Conservation (phyloP, 1,140 invertebrate species). For the Arion vulgaris region DNA sequence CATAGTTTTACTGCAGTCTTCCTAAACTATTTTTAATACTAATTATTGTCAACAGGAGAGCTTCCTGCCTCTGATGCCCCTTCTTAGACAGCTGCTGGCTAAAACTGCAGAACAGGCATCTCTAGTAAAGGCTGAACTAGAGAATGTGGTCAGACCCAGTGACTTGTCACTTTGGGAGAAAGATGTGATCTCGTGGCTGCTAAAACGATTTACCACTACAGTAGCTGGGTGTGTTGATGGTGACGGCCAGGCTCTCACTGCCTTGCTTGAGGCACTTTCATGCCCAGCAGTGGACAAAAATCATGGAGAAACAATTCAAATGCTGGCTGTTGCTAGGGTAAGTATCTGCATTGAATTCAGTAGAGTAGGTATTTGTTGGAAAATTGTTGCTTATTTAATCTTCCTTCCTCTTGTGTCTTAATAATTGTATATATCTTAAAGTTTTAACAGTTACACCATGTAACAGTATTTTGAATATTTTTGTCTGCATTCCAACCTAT, state of each 20-base stretch:
- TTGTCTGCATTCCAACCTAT: too few relatives aligned
- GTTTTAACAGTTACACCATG: too few relatives aligned
- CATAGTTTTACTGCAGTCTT: too few relatives aligned
- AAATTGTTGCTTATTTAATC: too few relatives aligned
- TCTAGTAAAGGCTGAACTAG: neutral
- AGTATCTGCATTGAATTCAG: too few relatives aligned
- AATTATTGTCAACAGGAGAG: slow-evolving; percentile 15
- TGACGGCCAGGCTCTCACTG: neutral
- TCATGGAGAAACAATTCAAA: slow-evolving; percentile 3
- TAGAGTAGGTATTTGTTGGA: too few relatives aligned
- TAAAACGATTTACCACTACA: neutral
- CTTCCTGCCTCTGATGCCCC: neutral
- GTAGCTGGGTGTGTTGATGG: slow-evolving; percentile 8
- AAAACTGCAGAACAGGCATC: neutral
- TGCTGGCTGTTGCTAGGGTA: slow-evolving; percentile 25
- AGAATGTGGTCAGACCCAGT: neutral
- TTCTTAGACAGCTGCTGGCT: slow-evolving; percentile 16
- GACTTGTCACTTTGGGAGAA: slow-evolving; percentile 11
- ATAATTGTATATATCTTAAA: too few relatives aligned
- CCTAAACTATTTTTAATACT: too few relatives aligned
- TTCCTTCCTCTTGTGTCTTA: too few relatives aligned
- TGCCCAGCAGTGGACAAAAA: neutral
- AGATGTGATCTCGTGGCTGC: slow-evolving; percentile 1
- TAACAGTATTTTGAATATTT: too few relatives aligned
- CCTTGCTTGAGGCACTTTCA: slow-evolving; percentile 1